Conservation (phyloP, 2,797 vertebrate species). For the Pangasius macronema region DNA sequence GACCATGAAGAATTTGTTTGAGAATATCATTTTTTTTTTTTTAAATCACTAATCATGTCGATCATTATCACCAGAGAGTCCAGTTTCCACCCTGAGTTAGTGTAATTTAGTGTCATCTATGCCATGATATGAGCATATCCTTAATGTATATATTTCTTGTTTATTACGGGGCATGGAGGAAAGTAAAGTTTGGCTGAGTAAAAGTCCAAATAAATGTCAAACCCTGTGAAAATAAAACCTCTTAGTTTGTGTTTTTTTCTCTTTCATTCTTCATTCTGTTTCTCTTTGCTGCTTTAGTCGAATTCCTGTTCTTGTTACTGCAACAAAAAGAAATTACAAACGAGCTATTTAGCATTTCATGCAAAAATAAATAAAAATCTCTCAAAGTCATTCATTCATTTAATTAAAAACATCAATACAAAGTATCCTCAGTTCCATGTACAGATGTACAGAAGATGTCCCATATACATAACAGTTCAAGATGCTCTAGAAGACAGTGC, state of each 20-base stretch:
- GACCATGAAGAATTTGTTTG: conserved; percentile 42
- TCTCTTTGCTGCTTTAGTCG: background rate
- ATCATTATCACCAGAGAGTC: conserved; percentile 25
- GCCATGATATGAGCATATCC: conserved; percentile 65
- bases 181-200: conserved; percentile 73
- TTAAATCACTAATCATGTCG: conserved; percentile 9
- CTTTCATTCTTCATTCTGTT: background rate
- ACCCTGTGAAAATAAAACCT: conserved; percentile 53
- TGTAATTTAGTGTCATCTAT: conserved; percentile 54
- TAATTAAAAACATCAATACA: conserved; percentile 73
- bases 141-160: conserved; percentile 71
- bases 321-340: background rate
- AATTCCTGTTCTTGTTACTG: background rate
- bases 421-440: conserved; percentile 55
- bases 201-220: conserved; percentile 78
- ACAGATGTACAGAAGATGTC: conserved; percentile 19
- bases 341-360: background rate
- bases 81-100: conserved; percentile 30
- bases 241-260: background rate
- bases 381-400: conserved; percentile 50
- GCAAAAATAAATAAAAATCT: too few species aligned
- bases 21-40: conserved; percentile 13
- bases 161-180: conserved; percentile 73
- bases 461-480: background rate
- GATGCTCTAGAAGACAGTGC: background rate